Conservation (phyloP, 2,797 vertebrate species). For the Botia almorhae region DNA sequence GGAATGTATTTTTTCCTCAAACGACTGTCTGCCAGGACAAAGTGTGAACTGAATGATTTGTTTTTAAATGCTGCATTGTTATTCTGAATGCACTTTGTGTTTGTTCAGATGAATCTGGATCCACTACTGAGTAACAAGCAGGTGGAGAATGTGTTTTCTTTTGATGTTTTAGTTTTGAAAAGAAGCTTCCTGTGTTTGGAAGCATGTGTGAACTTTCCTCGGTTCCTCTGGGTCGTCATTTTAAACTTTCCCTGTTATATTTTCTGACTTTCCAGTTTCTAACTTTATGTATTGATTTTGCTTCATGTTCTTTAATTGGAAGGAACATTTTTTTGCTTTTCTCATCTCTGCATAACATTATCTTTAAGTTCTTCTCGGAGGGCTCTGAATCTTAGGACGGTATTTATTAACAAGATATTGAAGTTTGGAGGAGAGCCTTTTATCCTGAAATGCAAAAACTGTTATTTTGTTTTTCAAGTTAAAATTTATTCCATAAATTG, state of each 20-base stretch:
- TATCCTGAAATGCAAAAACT: constrained; percentile 61
- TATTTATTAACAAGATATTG: constrained; percentile 76
- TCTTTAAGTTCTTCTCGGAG: constrained; percentile 51
- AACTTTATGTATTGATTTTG: constrained; percentile 15
- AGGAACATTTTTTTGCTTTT: constrained; percentile 28
- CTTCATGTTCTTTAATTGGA: constrained; percentile 43
- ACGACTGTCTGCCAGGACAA: constrained; percentile 8
- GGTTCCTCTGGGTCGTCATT: background rate
- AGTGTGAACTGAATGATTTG: constrained; percentile 2
- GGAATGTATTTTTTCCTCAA: background rate
- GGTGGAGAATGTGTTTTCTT: constrained; percentile 55
- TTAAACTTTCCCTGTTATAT: background rate
- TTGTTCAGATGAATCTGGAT: constrained; percentile 61
- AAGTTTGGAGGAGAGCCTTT: constrained; percentile 59
- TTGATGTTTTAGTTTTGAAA: too few relatives aligned
- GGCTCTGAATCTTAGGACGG: constrained; percentile 53
- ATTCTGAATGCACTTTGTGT: constrained; percentile 62
- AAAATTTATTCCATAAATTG: constrained; percentile 77
- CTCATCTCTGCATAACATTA: constrained; percentile 47
- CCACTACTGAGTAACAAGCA: constrained; percentile 63
- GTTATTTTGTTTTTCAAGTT: constrained; percentile 66
- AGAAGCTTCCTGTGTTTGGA: background rate
- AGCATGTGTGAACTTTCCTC: constrained; percentile 31
- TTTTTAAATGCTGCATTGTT: constrained; percentile 48
- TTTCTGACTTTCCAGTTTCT: constrained; percentile 18